A percentile compares a stretch with the other conserved stretches of the same genome.
phyloP scores from a whole-genome alignment of 2,113 vertebrate species.

The Rhinoderma darwinii region DNA sequence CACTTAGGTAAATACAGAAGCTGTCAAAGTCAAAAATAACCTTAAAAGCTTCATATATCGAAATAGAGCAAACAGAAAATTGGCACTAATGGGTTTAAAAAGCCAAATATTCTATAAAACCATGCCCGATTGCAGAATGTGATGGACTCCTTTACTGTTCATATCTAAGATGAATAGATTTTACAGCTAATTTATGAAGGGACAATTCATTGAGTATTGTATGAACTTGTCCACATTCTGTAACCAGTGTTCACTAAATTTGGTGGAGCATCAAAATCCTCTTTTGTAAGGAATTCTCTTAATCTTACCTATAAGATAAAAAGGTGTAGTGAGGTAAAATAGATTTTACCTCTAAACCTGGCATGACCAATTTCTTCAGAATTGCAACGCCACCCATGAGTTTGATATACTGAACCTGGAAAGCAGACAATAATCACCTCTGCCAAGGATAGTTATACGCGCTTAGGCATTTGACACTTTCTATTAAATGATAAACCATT shows the following conservation, averaged over 20 bases:
- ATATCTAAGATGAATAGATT: background rate
- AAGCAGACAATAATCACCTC: slow-evolving; percentile 7
- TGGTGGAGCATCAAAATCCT: background rate
- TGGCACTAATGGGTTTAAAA: background rate
- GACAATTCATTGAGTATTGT: background rate
- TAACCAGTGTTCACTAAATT: background rate
- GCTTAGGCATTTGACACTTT: background rate
- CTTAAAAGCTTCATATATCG: background rate
- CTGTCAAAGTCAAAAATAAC: background rate
- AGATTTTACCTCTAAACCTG: slow-evolving; percentile 13
- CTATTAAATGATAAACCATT: background rate
- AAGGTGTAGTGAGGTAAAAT: background rate
- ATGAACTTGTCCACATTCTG: background rate
- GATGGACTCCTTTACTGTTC: background rate
- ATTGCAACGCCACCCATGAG: background rate
- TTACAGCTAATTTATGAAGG: background rate
- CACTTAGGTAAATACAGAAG: slow-evolving; percentile 1
- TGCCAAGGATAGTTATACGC: background rate
- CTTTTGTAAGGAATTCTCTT: background rate
- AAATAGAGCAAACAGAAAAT: background rate
- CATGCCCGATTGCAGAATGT: background rate
- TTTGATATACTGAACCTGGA: slow-evolving; percentile 17
- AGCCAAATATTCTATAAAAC: background rate
- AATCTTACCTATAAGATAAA: background rate
- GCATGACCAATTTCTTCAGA: slow-evolving; percentile 31